phyloP scores from a whole-genome alignment of 2,113 vertebrate species.

The Blennius ocellaris region DNA sequence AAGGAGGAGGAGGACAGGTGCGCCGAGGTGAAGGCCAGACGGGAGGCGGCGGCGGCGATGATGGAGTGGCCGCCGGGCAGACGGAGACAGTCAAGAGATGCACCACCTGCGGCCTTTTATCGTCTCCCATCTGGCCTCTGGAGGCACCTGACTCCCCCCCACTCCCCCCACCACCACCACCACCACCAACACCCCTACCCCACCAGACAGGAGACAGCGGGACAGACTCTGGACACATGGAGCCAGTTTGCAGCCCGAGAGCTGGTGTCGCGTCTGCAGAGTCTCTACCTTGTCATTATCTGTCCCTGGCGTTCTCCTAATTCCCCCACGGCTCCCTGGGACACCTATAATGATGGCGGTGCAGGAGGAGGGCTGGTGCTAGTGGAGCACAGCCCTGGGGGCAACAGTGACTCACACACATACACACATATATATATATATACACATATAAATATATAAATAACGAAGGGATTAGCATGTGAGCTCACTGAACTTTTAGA shows the following conservation, averaged over 20 bases:
- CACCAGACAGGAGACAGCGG: slow-evolving; percentile 16
- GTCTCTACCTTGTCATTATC: slow-evolving; percentile 83
- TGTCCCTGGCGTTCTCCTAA: slow-evolving; percentile 79
- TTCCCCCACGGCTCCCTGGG: slow-evolving; percentile 70
- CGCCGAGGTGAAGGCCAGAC: slow-evolving; percentile 47
- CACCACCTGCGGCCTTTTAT: slow-evolving; percentile 68
- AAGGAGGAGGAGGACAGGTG: slow-evolving; percentile 61
- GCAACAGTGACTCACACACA: slow-evolving; percentile 62
- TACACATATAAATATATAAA: too few relatives aligned
- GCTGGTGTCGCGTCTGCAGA: slow-evolving; percentile 80
- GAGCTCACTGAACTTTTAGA: slow-evolving; percentile 51
- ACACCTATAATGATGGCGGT: slow-evolving; percentile 79
- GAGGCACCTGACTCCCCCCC: slow-evolving; percentile 59
- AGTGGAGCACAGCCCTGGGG: slow-evolving; percentile 65
- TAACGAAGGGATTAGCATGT: slow-evolving; percentile 37
- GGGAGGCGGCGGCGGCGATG: slow-evolving; percentile 43
- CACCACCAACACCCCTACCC: too few relatives aligned
- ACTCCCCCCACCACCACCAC: too few relatives aligned
- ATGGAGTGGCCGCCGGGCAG: slow-evolving; percentile 46
- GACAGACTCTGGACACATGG: slow-evolving; percentile 74
- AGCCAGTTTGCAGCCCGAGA: slow-evolving; percentile 76
- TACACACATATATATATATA: too few relatives aligned
- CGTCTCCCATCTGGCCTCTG: slow-evolving; percentile 59
- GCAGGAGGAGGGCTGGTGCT: slow-evolving; percentile 64
- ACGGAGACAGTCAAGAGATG: slow-evolving; percentile 29